Percentiles rank a stretch among this genome's conserved stretches.
Evolutionary conservation across 2,888 invertebrate genomes (phyloP).

Genomic region (Leptarthrus brevirostris): DNA sequence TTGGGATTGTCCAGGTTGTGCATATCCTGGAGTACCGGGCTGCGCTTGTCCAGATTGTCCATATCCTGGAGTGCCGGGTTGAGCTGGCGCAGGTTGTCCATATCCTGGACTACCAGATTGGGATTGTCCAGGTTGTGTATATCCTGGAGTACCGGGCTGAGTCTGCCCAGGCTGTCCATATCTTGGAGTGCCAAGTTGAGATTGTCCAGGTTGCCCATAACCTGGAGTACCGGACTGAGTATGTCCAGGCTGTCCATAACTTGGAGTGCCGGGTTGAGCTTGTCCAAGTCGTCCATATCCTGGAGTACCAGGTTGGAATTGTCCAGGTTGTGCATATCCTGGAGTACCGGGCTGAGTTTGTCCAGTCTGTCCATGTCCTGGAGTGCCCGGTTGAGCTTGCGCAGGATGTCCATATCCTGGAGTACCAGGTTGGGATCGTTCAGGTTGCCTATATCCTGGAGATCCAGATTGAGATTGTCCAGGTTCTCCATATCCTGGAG

Average conservation of each 20-base stretch:
- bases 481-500: not conserved
- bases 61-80: not conserved
- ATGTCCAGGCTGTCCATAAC: not conserved
- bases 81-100: not conserved
- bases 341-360: not conserved
- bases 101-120: not conserved
- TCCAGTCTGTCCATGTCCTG: not conserved
- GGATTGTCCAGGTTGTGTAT: not conserved
- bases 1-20: not conserved
- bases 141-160: not conserved
- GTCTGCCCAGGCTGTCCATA: not conserved
- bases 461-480: not conserved
- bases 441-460: conserved; percentile 1
- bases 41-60: too few species aligned
- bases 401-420: not conserved
- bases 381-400: not conserved
- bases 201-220: not conserved
- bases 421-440: not conserved
- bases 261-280: not conserved
- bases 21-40: not conserved
- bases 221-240: not conserved
- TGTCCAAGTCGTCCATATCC: not conserved
- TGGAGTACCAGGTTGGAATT: not conserved
- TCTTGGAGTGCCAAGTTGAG: not conserved
- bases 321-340: not conserved